These are phyloP conservation scores for Amphiprion clarkii DNA, from an alignment of 2,797 vertebrate species.

Conservation along the genomic window DNA sequence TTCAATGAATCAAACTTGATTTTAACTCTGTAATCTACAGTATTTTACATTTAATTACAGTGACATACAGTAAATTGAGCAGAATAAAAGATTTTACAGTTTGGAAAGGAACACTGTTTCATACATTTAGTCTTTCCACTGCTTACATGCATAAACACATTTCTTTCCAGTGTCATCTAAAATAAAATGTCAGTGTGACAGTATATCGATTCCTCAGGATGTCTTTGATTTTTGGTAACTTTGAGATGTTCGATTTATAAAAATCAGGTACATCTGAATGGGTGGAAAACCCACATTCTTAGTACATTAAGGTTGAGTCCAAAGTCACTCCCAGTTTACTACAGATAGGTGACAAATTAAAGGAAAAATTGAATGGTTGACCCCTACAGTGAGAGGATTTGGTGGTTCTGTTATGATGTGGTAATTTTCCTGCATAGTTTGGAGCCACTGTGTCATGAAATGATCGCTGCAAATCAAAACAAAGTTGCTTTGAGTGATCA, in stretches of 20 bases:
- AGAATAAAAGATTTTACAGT: slow-evolving; percentile 17
- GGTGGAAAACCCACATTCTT: not conserved
- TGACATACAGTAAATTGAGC: slow-evolving; percentile 24
- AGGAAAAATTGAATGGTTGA: no score
- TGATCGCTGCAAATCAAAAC: no score
- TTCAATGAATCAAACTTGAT: slow-evolving; percentile 31
- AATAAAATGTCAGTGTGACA: slow-evolving; percentile 32
- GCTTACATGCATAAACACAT: slow-evolving; percentile 18
- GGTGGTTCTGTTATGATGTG: no score
- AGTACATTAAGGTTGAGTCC: not conserved
- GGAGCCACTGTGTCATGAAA: no score
- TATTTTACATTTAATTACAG: slow-evolving; percentile 74
- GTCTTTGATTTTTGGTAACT: slow-evolving; percentile 1
- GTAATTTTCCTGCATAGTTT: no score
- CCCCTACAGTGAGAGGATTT: no score
- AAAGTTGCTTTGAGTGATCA: no score
- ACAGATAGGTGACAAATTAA: no score
- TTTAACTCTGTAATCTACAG: slow-evolving; percentile 63
- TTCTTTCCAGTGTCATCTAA: slow-evolving; percentile 19
- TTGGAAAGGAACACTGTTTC: slow-evolving; percentile 46
- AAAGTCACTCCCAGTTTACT: not conserved
- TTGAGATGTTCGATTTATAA: not conserved
- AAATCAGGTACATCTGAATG: not conserved
- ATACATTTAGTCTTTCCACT: slow-evolving; percentile 40
- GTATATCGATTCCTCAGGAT: slow-evolving; percentile 21